Evolutionary conservation across 2,888 invertebrate species (phyloP), one percentile per base, ranked within the genome.

Genomic region (Pristionchus maxplancki): DNA sequence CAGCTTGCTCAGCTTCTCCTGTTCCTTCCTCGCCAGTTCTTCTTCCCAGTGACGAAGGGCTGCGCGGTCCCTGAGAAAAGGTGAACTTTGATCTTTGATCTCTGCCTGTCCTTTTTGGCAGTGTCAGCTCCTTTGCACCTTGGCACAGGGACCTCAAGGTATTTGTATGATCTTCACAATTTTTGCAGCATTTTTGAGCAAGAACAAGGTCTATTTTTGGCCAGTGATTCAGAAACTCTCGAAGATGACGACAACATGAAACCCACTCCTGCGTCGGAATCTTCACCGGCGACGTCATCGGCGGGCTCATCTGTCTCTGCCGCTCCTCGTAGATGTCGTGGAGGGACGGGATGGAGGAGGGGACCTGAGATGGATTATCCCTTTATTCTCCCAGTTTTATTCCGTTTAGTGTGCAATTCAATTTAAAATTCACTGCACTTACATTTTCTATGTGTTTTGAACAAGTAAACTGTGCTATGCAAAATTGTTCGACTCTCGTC

Each of bases 1-100:
- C 15, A 92, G 89, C 50, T 91, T 92, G 53, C 89, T 89, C 83
- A 92, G 81, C 11, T 92, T 89, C 28, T 92, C 92, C 0, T 90
- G 91, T 87, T 92, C 92, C 34, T 92, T 82, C 11, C 90, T 88
- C 5, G 90, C 91, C 40, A 89, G 89, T 82, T 92, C 92, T 71
- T 89, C 89, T 64, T 92, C 92, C 92, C 92, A 92, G 34, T 90
- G 90, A 40, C 88, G 89, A 5, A 92, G 90, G 13, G 91, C 92
- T 31, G 88, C 88, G 40, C 90, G 89, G 24, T 92, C 91, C 88
- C 91, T 92, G 89, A 11, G 62, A 44, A 13, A 37, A 6, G 1
- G 53, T 62, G 44, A 44, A 20, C 28, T n/a, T 44, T 83, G 83
- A 31, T 34, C 17, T 24, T 48, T 44, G 31, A 37, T 74, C 74